Conservation (phyloP, 2,113 vertebrate genomes). For the Nannobrachium achirus region DNA sequence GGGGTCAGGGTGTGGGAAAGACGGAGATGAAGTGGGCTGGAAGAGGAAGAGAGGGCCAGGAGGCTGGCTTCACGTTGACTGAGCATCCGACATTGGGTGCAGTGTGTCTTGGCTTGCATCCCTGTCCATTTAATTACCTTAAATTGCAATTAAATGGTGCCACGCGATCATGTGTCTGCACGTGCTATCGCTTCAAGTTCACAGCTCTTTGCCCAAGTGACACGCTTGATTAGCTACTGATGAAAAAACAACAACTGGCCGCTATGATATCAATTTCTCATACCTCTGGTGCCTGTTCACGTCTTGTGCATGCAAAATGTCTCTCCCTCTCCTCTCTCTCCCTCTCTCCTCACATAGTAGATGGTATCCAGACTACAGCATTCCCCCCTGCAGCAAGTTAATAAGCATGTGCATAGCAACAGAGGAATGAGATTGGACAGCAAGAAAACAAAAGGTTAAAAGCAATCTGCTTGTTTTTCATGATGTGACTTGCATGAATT, state of each 20-base stretch:
- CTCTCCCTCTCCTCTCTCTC: background rate
- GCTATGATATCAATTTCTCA: conserved; percentile 23
- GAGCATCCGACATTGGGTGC: conserved; percentile 24
- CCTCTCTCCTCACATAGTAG: background rate
- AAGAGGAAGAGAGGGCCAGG: conserved; percentile 32
- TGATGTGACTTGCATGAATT: conserved; percentile 55
- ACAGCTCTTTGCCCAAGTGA: conserved; percentile 29
- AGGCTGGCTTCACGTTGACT: conserved; percentile 37
- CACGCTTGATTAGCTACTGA: conserved; percentile 17
- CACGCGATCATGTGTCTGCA: conserved; percentile 15
- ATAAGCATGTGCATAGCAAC: conserved; percentile 50
- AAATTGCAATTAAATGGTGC: conserved; percentile 61
- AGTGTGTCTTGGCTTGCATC: conserved; percentile 42
- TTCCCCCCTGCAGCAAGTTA: conserved; percentile 35
- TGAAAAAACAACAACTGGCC: conserved; percentile 42
- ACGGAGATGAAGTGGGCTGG: conserved; percentile 61
- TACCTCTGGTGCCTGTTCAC: background rate
- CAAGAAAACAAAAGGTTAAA: conserved; percentile 39
- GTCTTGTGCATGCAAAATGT: background rate
- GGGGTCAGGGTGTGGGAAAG: conserved; percentile 64
- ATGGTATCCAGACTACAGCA: conserved; percentile 19
- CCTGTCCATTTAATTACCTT: conserved; percentile 31
- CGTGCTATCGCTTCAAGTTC: conserved; percentile 1
- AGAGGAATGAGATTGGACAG: background rate
- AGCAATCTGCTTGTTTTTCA: conserved; percentile 62